These are phyloP conservation scores for Cavia aperea DNA, from an alignment of 2,113 vertebrate species.

Conservation along the genomic window DNA sequence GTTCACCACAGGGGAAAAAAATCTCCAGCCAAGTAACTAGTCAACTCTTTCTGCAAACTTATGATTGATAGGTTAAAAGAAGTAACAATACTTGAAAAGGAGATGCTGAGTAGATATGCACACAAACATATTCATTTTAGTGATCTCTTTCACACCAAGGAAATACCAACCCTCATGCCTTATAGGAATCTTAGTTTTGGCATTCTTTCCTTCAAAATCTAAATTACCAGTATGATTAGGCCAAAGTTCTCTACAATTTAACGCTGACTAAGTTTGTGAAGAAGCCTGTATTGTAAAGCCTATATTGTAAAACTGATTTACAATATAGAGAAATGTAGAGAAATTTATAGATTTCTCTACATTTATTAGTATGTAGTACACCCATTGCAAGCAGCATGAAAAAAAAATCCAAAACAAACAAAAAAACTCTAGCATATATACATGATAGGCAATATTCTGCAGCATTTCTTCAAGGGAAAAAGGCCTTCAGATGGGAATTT, in stretches of 20 bases:
- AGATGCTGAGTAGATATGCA: background rate
- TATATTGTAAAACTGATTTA: background rate
- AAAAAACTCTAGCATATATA: background rate
- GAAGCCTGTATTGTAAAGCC: background rate
- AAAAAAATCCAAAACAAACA: too few species aligned
- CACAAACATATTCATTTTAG: background rate
- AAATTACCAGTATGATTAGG: background rate
- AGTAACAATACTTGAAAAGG: background rate
- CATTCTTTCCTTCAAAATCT: background rate
- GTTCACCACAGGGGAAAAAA: background rate
- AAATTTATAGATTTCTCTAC: background rate
- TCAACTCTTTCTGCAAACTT: background rate
- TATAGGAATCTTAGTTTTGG: background rate
- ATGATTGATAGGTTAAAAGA: background rate
- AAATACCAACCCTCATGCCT: background rate
- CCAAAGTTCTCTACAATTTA: background rate
- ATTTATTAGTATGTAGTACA: background rate
- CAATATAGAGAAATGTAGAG: too few species aligned
- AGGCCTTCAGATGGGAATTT: background rate
- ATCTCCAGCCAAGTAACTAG: background rate
- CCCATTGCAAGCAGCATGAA: background rate
- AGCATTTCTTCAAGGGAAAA: background rate
- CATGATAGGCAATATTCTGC: background rate
- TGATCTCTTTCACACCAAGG: background rate
- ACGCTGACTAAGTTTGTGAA: background rate